phyloP scores from a whole-genome alignment of 2,113 vertebrate species.

The Nannospalax galili region DNA sequence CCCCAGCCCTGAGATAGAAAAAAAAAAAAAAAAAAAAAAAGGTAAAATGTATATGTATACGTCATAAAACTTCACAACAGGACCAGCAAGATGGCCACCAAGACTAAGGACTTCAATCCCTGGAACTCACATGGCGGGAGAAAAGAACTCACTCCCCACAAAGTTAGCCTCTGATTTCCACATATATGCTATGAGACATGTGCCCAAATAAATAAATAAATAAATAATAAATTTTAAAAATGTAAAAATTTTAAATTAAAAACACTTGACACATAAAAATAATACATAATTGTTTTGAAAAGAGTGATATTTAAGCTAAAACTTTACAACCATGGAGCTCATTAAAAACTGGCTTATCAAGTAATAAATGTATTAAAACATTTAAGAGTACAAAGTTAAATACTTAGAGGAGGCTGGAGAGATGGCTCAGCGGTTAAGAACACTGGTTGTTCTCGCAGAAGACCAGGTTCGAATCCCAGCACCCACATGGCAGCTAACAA shows the following conservation, averaged over 20 bases:
- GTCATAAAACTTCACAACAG: neutral
- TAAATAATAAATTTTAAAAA: too few relatives aligned
- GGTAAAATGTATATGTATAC: neutral
- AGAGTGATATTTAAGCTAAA: neutral
- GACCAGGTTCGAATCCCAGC: too few relatives aligned
- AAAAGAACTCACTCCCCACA: neutral
- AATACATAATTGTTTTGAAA: neutral
- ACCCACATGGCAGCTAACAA: too few relatives aligned
- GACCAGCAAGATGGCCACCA: neutral
- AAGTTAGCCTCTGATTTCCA: neutral
- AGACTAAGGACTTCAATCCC: neutral
- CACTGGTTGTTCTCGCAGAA: too few relatives aligned
- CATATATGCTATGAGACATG: neutral
- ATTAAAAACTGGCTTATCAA: neutral
- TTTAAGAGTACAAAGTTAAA: slow-evolving; percentile 25
- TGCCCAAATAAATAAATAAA: neutral
- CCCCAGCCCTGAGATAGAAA: too few relatives aligned
- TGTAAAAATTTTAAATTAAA: neutral
- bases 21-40: neutral
- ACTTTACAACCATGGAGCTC: neutral
- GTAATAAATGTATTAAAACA: neutral
- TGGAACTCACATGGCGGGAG: too few relatives aligned
- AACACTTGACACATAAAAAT: neutral
- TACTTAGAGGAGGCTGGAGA: neutral
- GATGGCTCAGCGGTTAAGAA: too few relatives aligned